Conservation (phyloP, 2,888 invertebrate species). For the Drosophila ochracea region DNA sequence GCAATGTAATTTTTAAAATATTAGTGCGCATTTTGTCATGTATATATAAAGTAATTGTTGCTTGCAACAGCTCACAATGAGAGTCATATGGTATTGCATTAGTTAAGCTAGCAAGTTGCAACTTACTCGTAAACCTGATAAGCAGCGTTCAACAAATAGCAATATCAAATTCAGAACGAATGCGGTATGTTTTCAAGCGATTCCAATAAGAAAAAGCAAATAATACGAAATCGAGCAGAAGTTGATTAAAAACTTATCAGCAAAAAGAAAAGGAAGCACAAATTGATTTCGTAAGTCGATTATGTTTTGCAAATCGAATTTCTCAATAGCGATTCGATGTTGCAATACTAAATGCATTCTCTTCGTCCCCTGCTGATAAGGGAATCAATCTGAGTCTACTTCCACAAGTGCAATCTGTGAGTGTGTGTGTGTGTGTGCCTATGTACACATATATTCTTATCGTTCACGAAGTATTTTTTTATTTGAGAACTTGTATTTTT, state of each 20-base stretch:
- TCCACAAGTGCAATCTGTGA: not conserved
- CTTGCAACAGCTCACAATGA: constrained; percentile 32
- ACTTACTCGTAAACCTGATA: constrained; percentile 40
- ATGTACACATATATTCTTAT: constrained; percentile 27
- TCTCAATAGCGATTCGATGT: constrained; percentile 60
- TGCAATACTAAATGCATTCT: constrained; percentile 56
- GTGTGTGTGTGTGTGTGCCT: constrained; percentile 1
- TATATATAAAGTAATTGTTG: constrained; percentile 6
- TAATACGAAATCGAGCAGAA: constrained; percentile 43
- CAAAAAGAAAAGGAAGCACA: constrained; percentile 35
- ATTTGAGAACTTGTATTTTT: constrained; percentile 18
- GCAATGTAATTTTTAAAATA: constrained; percentile 5
- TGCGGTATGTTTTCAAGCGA: constrained; percentile 24
- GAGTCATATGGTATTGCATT: constrained; percentile 48
- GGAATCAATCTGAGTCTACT: not conserved
- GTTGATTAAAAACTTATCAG: constrained; percentile 41
- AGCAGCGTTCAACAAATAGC: constrained; percentile 41
- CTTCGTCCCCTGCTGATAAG: constrained; percentile 51
- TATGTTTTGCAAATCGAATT: constrained; percentile 64
- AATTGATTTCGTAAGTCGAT: constrained; percentile 56
- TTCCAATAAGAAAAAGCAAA: constrained; percentile 42
- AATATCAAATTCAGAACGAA: constrained; percentile 47
- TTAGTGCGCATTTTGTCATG: constrained; percentile 3
- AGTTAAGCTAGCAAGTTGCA: constrained; percentile 39
- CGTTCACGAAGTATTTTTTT: constrained; percentile 32